Conservation (phyloP, 1,140 invertebrate genomes). For the Muscidifurax raptorellus region DNA sequence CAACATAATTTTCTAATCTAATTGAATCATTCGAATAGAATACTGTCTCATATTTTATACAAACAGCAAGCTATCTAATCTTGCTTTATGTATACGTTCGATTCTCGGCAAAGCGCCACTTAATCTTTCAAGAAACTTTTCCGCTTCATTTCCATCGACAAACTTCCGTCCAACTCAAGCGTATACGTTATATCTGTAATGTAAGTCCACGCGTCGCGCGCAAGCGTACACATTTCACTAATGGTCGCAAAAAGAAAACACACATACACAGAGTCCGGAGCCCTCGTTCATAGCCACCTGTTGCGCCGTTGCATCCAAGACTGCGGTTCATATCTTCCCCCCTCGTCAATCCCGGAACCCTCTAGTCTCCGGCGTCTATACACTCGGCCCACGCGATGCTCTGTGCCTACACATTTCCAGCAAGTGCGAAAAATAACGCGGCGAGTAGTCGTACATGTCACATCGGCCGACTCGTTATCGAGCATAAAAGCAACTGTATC, state of each 20-base stretch:
- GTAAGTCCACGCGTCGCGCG: background rate
- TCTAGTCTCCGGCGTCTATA: background rate
- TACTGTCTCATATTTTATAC: background rate
- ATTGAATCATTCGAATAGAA: no score
- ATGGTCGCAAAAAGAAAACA: background rate
- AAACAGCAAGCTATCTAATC: background rate
- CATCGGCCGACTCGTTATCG: no score
- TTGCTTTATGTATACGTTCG: background rate
- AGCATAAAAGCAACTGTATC: no score
- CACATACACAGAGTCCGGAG: background rate
- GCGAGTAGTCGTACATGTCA: no score
- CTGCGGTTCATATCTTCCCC: background rate
- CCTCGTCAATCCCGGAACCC: background rate
- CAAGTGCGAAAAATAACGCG: no score
- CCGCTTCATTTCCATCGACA: background rate
- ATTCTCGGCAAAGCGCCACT: background rate
- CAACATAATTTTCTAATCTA: background rate
- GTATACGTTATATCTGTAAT: background rate
- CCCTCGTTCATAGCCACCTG: background rate
- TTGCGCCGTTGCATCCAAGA: constrained; percentile 22
- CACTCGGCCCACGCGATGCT: background rate
- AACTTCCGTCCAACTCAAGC: background rate
- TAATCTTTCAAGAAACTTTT: background rate
- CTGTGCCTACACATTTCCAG: no score
- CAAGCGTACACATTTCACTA: background rate